Conservation (phyloP, 2,113 vertebrate genomes). For the Jacana jacana region DNA sequence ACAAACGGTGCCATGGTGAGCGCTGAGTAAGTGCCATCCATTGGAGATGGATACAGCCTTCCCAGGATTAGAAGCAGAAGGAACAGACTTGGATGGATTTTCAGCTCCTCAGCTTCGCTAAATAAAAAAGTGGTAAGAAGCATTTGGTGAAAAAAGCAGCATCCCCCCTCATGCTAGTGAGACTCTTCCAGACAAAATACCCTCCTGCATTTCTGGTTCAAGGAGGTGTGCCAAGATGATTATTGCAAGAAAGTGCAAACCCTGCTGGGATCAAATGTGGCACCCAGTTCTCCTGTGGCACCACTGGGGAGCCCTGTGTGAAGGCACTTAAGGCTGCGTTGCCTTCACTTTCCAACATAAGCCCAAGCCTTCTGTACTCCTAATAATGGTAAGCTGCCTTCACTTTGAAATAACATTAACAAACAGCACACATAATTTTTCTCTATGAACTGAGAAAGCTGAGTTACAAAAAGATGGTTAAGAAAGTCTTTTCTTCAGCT, state of each 20-base stretch:
- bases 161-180: background rate
- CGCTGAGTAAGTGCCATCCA: constrained; percentile 87
- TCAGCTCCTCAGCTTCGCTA: constrained; percentile 73
- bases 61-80: constrained; percentile 90
- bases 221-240: background rate
- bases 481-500: background rate
- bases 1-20: constrained; percentile 88
- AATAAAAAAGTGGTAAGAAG: background rate
- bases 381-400: background rate
- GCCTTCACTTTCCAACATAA: background rate
- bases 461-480: background rate
- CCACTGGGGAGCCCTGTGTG: background rate
- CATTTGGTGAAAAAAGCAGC: background rate
- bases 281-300: background rate
- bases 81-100: constrained; percentile 89
- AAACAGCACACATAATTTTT: background rate
- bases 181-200: background rate
- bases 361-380: background rate
- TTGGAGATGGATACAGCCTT: constrained; percentile 92
- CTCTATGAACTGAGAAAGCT: background rate
- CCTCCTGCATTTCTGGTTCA: background rate
- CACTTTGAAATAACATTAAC: background rate
- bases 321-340: background rate
- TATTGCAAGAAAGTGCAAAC: background rate
- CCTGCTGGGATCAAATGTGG: background rate